Conservation (phyloP, 2,797 vertebrate species). For the Neoniphon sammara region DNA sequence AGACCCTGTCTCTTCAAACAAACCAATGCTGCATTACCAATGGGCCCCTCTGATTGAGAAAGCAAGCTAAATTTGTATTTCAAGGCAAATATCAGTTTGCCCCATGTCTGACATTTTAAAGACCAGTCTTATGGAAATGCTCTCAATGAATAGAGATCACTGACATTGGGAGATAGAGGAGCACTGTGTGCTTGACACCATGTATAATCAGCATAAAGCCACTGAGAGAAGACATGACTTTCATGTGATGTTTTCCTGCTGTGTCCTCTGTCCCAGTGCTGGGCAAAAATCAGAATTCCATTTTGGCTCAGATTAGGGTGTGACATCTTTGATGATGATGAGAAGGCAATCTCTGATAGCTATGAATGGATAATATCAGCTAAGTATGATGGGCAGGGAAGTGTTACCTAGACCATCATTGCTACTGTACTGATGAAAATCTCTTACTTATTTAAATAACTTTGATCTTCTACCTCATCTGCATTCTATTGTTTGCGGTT, state of each 20-base stretch:
- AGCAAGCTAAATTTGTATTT: slow-evolving; percentile 51
- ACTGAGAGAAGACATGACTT: slow-evolving; percentile 52
- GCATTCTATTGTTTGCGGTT: too few relatives aligned
- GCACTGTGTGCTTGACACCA: slow-evolving; percentile 45
- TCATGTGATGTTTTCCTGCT: slow-evolving; percentile 60
- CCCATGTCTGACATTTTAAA: slow-evolving; percentile 64
- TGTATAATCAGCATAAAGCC: slow-evolving; percentile 34
- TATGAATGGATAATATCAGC: slow-evolving; percentile 5
- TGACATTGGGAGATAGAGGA: slow-evolving; percentile 58
- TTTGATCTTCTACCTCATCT: too few relatives aligned
- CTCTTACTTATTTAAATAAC: neutral
- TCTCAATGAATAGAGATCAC: slow-evolving; percentile 63
- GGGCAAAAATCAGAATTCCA: slow-evolving; percentile 4
- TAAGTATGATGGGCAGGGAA: too few relatives aligned
- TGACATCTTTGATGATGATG: slow-evolving; percentile 13
- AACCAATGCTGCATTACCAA: slow-evolving; percentile 46
- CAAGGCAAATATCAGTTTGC: slow-evolving; percentile 49
- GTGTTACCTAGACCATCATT: too few relatives aligned
- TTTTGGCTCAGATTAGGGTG: slow-evolving; percentile 17
- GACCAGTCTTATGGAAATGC: slow-evolving; percentile 60
- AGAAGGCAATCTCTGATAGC: neutral
- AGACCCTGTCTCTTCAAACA: slow-evolving; percentile 38
- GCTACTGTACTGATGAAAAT: slow-evolving; percentile 1
- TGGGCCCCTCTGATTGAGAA: slow-evolving; percentile 46
- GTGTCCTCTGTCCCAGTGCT: slow-evolving; percentile 4